phyloP scores from a whole-genome alignment of 2,888 invertebrate genomes.

The Lasioglossum zephyrum region DNA sequence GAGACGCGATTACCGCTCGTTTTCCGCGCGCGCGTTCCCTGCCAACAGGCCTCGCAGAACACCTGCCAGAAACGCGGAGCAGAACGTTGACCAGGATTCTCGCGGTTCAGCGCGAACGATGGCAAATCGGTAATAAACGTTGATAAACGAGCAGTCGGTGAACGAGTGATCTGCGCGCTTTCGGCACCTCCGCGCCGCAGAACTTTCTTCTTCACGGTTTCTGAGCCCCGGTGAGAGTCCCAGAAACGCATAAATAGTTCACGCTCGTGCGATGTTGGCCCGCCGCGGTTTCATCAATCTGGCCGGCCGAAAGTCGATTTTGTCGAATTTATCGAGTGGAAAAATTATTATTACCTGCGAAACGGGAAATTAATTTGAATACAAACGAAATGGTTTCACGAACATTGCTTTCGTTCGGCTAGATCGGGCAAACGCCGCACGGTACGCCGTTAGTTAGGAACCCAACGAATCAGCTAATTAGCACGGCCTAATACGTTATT shows the following conservation, averaged over 20 bases:
- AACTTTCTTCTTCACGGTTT: slow-evolving; percentile 70
- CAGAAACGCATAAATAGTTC: slow-evolving; percentile 33
- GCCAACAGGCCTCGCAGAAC: neutral
- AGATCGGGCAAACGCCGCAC: too few relatives aligned
- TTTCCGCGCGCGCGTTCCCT: neutral
- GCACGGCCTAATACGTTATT: too few relatives aligned
- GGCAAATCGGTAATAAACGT: neutral
- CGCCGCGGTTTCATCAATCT: neutral
- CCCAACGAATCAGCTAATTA: too few relatives aligned
- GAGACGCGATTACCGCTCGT: slow-evolving; percentile 31
- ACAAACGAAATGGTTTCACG: too few relatives aligned
- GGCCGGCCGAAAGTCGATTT: too few relatives aligned
- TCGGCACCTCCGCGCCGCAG: slow-evolving; percentile 18
- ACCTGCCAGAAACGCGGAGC: neutral
- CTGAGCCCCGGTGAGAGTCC: slow-evolving; percentile 65
- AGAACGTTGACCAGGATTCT: neutral
- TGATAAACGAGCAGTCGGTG: neutral
- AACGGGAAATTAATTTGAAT: neutral
- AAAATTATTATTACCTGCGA: neutral
- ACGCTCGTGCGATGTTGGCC: slow-evolving; percentile 41
- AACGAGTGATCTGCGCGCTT: slow-evolving; percentile 17
- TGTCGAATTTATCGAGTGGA: too few relatives aligned
- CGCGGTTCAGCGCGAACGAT: neutral
- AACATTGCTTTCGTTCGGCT: too few relatives aligned
- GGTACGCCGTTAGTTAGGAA: too few relatives aligned